A percentile compares a stretch with the other conserved stretches of the same genome.
phyloP scores from a whole-genome alignment of 2,113 vertebrate genomes.

The Parus major region DNA sequence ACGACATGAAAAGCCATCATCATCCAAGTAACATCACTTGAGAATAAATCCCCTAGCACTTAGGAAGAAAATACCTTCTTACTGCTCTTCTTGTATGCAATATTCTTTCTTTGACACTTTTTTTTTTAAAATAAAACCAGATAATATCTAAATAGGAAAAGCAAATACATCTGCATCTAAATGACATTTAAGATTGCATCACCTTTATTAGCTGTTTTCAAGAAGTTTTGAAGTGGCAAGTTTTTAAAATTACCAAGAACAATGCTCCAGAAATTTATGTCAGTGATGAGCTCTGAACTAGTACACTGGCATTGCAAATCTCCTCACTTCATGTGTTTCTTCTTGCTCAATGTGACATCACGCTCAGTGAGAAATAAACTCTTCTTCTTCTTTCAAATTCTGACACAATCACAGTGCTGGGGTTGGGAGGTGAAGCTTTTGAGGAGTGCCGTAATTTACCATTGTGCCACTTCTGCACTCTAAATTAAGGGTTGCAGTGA shows the following conservation, averaged over 20 bases:
- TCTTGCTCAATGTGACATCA: conserved; percentile 36
- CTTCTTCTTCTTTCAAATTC: conserved; percentile 22
- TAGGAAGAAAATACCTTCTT: not conserved
- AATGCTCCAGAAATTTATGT: conserved; percentile 1
- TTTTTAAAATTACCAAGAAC: conserved; percentile 20
- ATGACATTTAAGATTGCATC: not conserved
- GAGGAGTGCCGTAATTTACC: conserved; percentile 21
- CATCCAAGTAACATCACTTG: not conserved
- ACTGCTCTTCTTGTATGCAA: not conserved
- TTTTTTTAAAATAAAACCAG: not conserved
- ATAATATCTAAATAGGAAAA: not conserved
- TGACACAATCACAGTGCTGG: not conserved
- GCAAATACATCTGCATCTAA: not conserved
- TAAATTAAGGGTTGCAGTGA: conserved; percentile 67
- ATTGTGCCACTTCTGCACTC: conserved; percentile 21
- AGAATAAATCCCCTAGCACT: not conserved
- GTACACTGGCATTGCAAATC: conserved; percentile 46
- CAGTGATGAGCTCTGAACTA: conserved; percentile 38
- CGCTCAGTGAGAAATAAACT: conserved; percentile 34
- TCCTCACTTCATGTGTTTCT: conserved; percentile 11
- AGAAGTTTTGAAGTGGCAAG: not conserved
- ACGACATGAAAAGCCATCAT: not conserved
- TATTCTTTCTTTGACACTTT: not conserved
- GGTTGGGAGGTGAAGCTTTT: conserved; percentile 22
- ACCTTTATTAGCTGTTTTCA: not conserved